Percentiles rank a stretch among this genome's conserved stretches.
phyloP scores from a whole-genome alignment of 2,888 invertebrate genomes.

The Apodemia hepburni region DNA sequence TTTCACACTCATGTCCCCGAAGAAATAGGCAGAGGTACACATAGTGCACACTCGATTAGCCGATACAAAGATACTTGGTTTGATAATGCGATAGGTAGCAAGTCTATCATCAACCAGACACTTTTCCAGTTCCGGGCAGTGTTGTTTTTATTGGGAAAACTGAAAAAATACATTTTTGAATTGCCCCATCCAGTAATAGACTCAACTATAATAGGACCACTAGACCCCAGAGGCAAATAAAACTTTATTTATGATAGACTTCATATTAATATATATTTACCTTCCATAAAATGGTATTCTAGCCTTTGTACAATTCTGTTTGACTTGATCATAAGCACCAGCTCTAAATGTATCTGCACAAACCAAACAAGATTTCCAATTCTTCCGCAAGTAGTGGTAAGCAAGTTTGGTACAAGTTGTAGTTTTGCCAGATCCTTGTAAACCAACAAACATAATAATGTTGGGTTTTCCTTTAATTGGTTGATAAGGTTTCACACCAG shows the following conservation, averaged over 20 bases:
- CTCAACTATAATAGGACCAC: no score
- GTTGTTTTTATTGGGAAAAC: no score
- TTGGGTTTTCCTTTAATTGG: conserved; percentile 97
- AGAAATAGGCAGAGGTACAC: no score
- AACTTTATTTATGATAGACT: not conserved
- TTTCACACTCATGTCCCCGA: no score
- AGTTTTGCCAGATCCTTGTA: conserved; percentile 99
- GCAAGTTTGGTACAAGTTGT: conserved; percentile 99
- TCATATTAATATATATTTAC: conserved; percentile 74
- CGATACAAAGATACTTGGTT: no score
- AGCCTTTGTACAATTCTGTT: conserved; percentile 99
- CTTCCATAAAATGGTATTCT: conserved; percentile 99
- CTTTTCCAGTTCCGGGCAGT: no score
- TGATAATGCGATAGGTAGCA: no score
- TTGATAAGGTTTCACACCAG: conserved; percentile 97
- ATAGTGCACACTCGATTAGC: no score
- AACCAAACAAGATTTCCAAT: conserved; percentile 99
- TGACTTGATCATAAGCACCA: conserved; percentile 99
- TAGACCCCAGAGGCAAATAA: not conserved
- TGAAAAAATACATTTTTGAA: no score
- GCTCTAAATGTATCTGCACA: conserved; percentile 99
- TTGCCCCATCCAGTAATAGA: no score
- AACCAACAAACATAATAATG: conserved; percentile 99
- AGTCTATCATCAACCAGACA: no score
- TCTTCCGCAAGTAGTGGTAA: conserved; percentile 98